Percentiles rank a stretch among this genome's conserved stretches.
Evolutionary conservation across 2,797 vertebrate genomes (phyloP).

Genomic region (Tokudaia tokunoshimensis): DNA sequence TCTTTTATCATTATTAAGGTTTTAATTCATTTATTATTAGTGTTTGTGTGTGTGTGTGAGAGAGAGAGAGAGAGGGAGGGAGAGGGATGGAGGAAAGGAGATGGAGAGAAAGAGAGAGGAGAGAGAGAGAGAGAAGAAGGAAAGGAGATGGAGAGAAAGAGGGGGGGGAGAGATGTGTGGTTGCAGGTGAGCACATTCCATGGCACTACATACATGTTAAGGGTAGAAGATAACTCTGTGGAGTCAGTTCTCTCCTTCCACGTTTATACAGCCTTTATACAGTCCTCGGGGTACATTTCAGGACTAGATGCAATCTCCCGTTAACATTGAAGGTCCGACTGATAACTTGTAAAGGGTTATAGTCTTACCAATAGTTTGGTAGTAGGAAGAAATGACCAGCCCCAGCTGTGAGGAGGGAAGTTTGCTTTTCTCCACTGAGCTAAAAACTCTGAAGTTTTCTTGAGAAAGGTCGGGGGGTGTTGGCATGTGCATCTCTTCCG

Average conservation of each 20-base stretch:
- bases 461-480: constrained; percentile 89
- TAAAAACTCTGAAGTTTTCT: constrained; percentile 90
- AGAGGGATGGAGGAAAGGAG: background rate
- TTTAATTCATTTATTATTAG: background rate
- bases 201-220: background rate
- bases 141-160: background rate
- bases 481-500: constrained; percentile 81
- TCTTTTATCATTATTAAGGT: background rate
- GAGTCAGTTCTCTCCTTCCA: background rate
- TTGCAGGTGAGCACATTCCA: background rate
- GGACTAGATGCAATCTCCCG: background rate
- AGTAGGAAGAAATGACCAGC: constrained; percentile 91
- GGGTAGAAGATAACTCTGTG: background rate
- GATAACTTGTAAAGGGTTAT: background rate
- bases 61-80: accelerated
- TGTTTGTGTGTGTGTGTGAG: background rate
- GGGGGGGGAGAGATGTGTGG: accelerated
- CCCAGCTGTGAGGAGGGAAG: constrained; percentile 89
- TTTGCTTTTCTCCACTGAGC: constrained; percentile 89
- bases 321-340: background rate
- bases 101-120: background rate
- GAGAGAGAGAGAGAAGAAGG: too few relatives aligned
- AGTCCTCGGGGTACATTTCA: background rate
- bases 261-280: background rate
- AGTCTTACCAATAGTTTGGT: constrained; percentile 92